A percentile compares a stretch with the other conserved stretches of the same genome.
Conservation (phyloP, 1,140 invertebrate genomes). For the Drosophila obscura region DNA sequence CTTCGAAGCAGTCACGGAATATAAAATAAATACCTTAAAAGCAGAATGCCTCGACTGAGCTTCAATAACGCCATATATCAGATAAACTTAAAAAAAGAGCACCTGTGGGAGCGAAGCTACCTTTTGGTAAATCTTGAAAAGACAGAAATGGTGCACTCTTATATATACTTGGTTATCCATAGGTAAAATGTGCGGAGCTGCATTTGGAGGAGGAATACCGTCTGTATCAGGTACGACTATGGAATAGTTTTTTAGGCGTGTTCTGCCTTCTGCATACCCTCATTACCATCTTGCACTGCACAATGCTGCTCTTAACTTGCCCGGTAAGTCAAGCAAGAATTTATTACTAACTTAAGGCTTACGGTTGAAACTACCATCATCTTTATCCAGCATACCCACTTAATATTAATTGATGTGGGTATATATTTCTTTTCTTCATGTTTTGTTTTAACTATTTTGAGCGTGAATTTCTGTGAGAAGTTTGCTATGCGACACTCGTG, state of each 20-base stretch:
- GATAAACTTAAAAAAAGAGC: not conserved
- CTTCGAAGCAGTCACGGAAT: too few relatives aligned
- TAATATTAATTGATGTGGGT: constrained; percentile 65
- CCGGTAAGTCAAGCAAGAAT: constrained; percentile 5
- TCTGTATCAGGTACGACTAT: constrained; percentile 30
- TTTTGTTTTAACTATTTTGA: constrained; percentile 83
- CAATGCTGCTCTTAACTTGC: constrained; percentile 16
- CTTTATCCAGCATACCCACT: not conserved
- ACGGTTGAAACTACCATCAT: not conserved
- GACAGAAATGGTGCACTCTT: not conserved
- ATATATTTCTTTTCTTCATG: constrained; percentile 79
- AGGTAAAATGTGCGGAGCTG: constrained; percentile 30
- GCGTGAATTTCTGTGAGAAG: constrained; percentile 84
- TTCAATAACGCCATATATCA: accelerated
- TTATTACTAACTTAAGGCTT: not conserved
- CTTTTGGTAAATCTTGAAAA: constrained; percentile 10
- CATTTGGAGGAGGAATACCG: constrained; percentile 33
- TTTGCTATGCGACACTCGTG: constrained; percentile 79
- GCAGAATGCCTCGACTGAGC: constrained; percentile 2
- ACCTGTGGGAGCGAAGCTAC: constrained; percentile 18
- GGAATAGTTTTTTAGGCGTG: constrained; percentile 18
- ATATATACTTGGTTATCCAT: not conserved
- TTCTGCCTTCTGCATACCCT: constrained; percentile 30
- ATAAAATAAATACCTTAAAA: too few relatives aligned
- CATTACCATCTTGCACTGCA: not conserved